These are phyloP conservation scores for Hyperoodon ampullatus DNA, from an alignment of 2,113 vertebrate species.

Conservation along the genomic window DNA sequence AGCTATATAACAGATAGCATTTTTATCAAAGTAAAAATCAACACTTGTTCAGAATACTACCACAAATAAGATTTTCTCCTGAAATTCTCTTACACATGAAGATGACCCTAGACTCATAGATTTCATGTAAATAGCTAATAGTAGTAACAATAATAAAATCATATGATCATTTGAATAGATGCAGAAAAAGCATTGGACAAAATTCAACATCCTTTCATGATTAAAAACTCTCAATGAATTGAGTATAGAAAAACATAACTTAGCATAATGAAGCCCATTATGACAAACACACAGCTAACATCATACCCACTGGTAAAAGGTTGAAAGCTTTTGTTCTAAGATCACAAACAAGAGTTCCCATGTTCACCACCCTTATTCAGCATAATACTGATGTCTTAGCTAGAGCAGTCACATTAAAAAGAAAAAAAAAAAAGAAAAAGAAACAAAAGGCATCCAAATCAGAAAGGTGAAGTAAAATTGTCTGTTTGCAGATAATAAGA, in stretches of 20 bases:
- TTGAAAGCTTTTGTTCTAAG: not conserved
- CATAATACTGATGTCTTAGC: not conserved
- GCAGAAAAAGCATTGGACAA: not conserved
- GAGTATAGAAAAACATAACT: not conserved
- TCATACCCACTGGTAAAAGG: not conserved
- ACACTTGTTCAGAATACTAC: not conserved
- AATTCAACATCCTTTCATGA: not conserved
- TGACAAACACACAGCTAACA: not conserved
- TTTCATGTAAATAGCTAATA: not conserved
- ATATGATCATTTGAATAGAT: not conserved
- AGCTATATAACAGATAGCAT: not conserved
- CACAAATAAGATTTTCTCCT: not conserved
- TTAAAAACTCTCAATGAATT: not conserved
- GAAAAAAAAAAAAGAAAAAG: not conserved
- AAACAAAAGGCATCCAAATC: not conserved
- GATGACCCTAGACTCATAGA: not conserved
- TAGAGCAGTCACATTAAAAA: not conserved
- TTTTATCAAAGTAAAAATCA: constrained; percentile 50
- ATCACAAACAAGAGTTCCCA: not conserved
- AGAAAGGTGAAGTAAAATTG: not conserved
- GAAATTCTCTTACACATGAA: not conserved
- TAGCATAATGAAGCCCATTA: not conserved
- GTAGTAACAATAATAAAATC: not conserved
- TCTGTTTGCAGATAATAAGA: not conserved
- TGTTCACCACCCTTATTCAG: not conserved